These are phyloP conservation scores for Drosophila fulvimacula DNA, from an alignment of 2,888 invertebrate species.

Conservation along the genomic window DNA sequence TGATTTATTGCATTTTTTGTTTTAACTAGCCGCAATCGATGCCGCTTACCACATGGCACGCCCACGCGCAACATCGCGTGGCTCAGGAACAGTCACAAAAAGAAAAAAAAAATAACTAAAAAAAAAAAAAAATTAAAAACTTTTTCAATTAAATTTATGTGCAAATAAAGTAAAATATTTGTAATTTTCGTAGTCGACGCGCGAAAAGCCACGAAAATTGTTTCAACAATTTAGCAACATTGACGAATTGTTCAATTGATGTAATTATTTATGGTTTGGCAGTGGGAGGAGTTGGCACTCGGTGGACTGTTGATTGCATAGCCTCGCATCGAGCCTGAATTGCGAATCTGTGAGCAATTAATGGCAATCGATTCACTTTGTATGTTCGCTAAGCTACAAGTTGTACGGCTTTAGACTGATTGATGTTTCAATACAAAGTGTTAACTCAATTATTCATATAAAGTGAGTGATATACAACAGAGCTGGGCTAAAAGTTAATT, in stretches of 20 bases:
- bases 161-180: conserved; percentile 51
- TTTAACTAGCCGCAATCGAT: conserved; percentile 53
- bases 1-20: background rate
- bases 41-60: conserved; percentile 23
- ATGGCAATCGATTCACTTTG: background rate
- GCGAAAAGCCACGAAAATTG: conserved; percentile 53
- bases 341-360: conserved; percentile 6
- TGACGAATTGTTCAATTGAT: conserved; percentile 45
- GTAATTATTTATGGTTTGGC: conserved; percentile 57
- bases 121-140: conserved; percentile 21
- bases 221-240: conserved; percentile 45
- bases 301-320: background rate
- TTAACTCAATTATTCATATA: background rate
- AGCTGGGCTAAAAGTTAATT: background rate
- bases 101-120: background rate
- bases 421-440: background rate
- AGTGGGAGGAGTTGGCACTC: background rate
- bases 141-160: conserved; percentile 72
- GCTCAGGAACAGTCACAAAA: conserved; percentile 11
- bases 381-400: conserved; percentile 1
- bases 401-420: background rate
- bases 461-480: background rate
- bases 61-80: conserved; percentile 35
- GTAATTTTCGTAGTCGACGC: conserved; percentile 22
- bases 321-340: background rate